These are phyloP conservation scores for Gymnocephalus cernua DNA, from an alignment of 2,113 vertebrate genomes.

Conservation along the genomic window DNA sequence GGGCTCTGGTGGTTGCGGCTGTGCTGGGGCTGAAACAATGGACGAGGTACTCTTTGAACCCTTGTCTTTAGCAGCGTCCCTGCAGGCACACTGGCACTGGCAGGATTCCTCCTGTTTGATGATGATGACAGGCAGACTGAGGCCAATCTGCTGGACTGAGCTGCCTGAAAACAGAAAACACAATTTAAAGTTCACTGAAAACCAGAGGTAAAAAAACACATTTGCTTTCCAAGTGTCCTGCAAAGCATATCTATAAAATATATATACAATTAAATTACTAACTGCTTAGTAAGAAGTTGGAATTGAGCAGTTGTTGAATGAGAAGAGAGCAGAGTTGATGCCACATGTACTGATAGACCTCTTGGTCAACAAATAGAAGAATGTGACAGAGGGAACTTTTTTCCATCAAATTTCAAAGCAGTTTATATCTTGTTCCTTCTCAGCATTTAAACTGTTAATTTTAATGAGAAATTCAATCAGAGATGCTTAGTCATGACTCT, in stretches of 20 bases:
- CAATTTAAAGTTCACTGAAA: background rate
- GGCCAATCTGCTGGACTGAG: conserved; percentile 96
- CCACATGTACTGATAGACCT: background rate
- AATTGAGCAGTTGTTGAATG: background rate
- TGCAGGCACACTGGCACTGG: conserved; percentile 97
- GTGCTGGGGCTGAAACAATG: conserved; percentile 48
- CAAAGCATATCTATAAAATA: background rate
- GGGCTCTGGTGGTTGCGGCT: conserved; percentile 72
- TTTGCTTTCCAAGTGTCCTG: background rate
- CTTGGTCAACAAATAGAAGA: background rate
- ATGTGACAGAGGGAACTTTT: background rate
- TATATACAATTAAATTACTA: background rate
- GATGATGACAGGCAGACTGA: conserved; percentile 98
- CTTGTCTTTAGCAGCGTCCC: conserved; percentile 92
- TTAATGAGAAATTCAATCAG: background rate
- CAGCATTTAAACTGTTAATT: background rate
- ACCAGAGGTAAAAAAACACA: background rate
- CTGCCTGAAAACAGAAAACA: conserved; percentile 84
- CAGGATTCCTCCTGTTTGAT: conserved; percentile 99
- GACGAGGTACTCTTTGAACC: conserved; percentile 81
- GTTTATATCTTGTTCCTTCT: background rate
- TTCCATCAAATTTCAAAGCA: background rate
- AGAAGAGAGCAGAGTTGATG: conserved; percentile 3
- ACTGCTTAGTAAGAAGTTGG: background rate
- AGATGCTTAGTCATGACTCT: background rate